Evolutionary conservation across 2,888 invertebrate genomes (phyloP).

Genomic region (Anthophora plumipes): DNA sequence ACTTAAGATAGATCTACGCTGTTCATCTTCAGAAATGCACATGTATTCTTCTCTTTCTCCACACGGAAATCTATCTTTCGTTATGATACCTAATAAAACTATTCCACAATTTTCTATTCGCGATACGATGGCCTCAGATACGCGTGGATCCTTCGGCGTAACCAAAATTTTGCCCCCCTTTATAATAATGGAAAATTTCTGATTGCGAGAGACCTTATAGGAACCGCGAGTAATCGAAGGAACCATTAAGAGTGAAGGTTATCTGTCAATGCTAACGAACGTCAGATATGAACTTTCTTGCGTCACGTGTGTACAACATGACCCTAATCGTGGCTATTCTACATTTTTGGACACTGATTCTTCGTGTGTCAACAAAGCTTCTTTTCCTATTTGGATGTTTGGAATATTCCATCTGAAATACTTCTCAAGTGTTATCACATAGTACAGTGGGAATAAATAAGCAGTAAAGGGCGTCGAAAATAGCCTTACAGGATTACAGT

Average conservation of each 20-base stretch:
- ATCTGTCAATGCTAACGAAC: conserved; percentile 18
- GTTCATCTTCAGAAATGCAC: no score
- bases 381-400: not conserved
- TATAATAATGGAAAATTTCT: conserved; percentile 34
- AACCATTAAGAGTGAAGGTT: conserved; percentile 35
- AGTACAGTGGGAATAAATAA: not conserved
- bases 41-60: no score
- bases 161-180: not conserved
- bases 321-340: not conserved
- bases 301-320: conserved; percentile 27
- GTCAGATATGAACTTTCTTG: conserved; percentile 38
- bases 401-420: not conserved
- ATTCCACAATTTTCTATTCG: not conserved
- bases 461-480: no score
- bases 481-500: not conserved
- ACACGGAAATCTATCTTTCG: no score
- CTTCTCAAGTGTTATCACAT: no score
- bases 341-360: not conserved
- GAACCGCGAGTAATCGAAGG: conserved; percentile 18
- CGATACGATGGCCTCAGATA: not conserved
- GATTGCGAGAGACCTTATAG: conserved; percentile 16
- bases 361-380: not conserved
- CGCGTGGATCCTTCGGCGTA: not conserved
- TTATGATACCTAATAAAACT: not conserved
- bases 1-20: no score